Evolutionary conservation across 2,113 vertebrate species (phyloP), one percentile per base, ranked within the genome.

Genomic region (Mola mola): DNA sequence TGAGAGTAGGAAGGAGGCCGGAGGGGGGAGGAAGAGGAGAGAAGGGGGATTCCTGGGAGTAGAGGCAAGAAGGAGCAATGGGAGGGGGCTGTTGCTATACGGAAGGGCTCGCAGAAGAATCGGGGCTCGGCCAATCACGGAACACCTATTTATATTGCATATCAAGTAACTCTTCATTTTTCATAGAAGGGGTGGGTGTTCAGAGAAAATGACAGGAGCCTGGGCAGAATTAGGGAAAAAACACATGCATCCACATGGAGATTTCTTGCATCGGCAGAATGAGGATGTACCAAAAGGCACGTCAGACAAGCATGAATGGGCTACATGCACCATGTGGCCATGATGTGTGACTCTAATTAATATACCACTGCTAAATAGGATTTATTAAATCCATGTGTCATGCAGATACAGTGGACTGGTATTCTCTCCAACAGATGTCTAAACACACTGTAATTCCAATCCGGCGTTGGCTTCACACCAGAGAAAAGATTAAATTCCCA

Each of bases 11-110:
- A 73, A 53, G 47, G 37, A 66, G 64, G 57, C 5, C 9, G 50
- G 34, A 19, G 28, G 31, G 50, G 58, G 61, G 31, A 34, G 50
- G 61, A 10, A 19, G 58, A 8, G 42, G 25, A 29, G 51, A 80
- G 60, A 61, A 38, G 24, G 72, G 81, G 85, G 82, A 73, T 87
- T 86, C 73, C 78, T 67, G 80, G 70, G 66, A 82, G 65, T 72
- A 67, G 66, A 49, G 74, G 49, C 16, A 40, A 78, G 64, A 72
- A 60, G 75, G 74, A 72, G 78, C 51, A 79, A 57, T 36, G 71
- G 75, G 65, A 63, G 85, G 87, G 84, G 85, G 79, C 83, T 92
- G 90, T 92, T 92, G 91, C 91, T 90, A 92, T 87, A 89, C 89
- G 89, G 91, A 92, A 92, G 90, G 70, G 80, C 78, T 87, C 64